Conservation (phyloP, 2,888 invertebrate species). For the Frankliniella intonsa region DNA sequence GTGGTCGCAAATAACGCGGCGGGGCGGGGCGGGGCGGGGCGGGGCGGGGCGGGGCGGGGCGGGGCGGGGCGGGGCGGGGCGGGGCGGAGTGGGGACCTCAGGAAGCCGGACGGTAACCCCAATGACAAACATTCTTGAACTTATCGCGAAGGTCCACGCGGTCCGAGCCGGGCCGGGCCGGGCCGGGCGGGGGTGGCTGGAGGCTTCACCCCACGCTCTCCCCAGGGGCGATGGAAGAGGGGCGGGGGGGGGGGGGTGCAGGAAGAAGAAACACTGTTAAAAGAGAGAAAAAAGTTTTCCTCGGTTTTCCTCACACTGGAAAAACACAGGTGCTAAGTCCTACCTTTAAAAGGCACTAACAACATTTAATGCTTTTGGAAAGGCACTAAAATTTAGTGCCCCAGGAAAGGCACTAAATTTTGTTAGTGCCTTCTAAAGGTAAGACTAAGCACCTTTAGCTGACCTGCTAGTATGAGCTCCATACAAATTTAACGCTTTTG, state of each 20-base stretch:
- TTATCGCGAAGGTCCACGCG: neutral
- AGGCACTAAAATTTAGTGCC: too few relatives aligned
- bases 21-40: neutral
- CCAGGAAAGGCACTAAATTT: too few relatives aligned
- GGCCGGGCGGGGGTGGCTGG: neutral
- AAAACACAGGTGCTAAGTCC: too few relatives aligned
- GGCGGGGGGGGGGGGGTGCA: neutral
- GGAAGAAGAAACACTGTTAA: neutral
- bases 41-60: neutral
- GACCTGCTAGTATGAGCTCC: too few relatives aligned
- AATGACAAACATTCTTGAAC: conserved; percentile 14
- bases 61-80: neutral
- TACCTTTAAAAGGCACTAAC: too few relatives aligned
- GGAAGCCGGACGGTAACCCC: neutral
- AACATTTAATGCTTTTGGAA: too few relatives aligned
- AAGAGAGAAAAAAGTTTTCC: too few relatives aligned
- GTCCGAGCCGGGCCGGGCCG: neutral
- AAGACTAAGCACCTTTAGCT: too few relatives aligned
- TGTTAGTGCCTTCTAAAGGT: too few relatives aligned
- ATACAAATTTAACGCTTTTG: too few relatives aligned
- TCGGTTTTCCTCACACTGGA: too few relatives aligned
- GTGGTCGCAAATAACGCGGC: neutral
- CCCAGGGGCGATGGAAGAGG: neutral
- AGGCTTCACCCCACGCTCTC: too few relatives aligned
- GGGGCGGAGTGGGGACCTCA: neutral